Conservation (phyloP, 2,888 invertebrate genomes). For the Calameuta idolon region DNA sequence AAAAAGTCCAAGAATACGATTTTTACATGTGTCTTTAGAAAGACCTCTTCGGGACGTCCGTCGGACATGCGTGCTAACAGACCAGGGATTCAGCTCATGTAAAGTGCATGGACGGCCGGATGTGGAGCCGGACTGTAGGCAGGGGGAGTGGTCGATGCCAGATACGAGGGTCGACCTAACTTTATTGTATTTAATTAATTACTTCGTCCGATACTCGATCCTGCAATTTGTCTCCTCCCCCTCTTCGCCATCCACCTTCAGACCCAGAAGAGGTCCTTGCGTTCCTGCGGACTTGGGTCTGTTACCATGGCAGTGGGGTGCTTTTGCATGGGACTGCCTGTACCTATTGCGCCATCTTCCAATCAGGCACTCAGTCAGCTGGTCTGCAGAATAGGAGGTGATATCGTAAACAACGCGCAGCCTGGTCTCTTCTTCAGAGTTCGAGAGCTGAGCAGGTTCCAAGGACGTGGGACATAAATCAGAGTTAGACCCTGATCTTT, state of each 20-base stretch:
- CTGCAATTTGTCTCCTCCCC: conserved; percentile 55
- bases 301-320: neutral
- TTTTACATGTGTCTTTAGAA: neutral
- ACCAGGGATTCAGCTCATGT: neutral
- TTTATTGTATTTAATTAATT: conserved; percentile 62
- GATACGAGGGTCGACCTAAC: conserved; percentile 57
- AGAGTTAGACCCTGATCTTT: conserved; percentile 52
- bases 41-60: neutral
- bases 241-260: conserved; percentile 21
- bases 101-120: conserved; percentile 29
- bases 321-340: neutral
- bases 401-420: conserved; percentile 9
- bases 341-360: conserved; percentile 4
- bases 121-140: conserved; percentile 11
- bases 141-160: conserved; percentile 57
- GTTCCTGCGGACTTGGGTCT: neutral
- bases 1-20: neutral
- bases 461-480: conserved; percentile 48
- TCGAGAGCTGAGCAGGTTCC: conserved; percentile 9
- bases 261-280: conserved; percentile 12
- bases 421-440: conserved; percentile 1
- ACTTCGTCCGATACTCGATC: conserved; percentile 55
- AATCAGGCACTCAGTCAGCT: neutral
- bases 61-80: neutral
- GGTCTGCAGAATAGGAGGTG: neutral